phyloP scores from a whole-genome alignment of 2,888 invertebrate species.

The Aspidiotus rigidus region DNA sequence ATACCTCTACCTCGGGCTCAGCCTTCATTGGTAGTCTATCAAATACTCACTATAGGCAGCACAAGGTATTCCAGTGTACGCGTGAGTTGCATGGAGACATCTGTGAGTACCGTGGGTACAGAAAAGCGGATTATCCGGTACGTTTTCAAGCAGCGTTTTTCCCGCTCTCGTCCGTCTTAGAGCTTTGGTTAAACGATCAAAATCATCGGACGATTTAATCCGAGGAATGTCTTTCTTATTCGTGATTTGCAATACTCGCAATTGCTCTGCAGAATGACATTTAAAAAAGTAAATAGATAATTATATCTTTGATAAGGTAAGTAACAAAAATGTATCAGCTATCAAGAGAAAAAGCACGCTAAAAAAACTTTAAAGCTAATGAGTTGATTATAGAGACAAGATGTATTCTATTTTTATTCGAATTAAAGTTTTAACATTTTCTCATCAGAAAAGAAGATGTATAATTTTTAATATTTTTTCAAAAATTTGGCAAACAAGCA shows the following conservation, averaged over 20 bases:
- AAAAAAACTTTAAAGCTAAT: no score
- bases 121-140: slow-evolving; percentile 60
- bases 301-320: no score
- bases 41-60: slow-evolving; percentile 72
- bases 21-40: not conserved
- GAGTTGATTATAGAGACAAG: no score
- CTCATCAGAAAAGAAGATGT: no score
- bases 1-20: no score
- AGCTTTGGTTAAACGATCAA: slow-evolving; percentile 42
- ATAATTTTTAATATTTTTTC: no score
- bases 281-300: no score
- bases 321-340: no score
- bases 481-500: no score
- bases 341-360: no score
- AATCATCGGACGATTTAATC: slow-evolving; percentile 42
- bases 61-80: slow-evolving; percentile 80
- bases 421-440: no score
- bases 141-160: slow-evolving; percentile 41
- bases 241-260: slow-evolving; percentile 60
- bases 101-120: slow-evolving; percentile 81
- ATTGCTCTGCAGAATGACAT: slow-evolving; percentile 48
- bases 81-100: slow-evolving; percentile 83
- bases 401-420: no score
- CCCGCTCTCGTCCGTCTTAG: slow-evolving; percentile 40
- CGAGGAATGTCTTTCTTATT: slow-evolving; percentile 41